Conservation (phyloP, 1,140 invertebrate species). For the Elymnias hypermnestra region DNA sequence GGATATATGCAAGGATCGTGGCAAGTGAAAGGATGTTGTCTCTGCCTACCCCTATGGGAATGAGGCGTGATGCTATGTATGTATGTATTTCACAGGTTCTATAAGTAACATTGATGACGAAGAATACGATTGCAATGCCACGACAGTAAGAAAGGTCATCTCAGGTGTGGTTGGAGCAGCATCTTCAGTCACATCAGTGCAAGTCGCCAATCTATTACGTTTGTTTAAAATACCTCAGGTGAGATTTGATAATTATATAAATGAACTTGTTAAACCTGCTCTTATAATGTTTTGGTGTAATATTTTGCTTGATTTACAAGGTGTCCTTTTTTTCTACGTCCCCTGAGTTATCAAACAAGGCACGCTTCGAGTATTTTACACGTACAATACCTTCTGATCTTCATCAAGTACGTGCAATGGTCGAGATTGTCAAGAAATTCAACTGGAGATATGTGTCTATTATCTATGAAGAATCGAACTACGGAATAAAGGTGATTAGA, state of each 20-base stretch:
- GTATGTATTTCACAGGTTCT: conserved; percentile 83
- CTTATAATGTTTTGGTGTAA: no score
- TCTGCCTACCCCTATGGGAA: no score
- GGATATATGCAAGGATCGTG: no score
- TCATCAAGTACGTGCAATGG: conserved; percentile 96
- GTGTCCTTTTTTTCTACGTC: conserved; percentile 97
- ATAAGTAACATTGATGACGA: conserved; percentile 96
- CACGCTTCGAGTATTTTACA: conserved; percentile 96
- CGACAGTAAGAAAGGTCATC: conserved; percentile 90
- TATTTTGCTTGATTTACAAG: conserved; percentile 74
- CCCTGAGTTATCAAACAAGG: conserved; percentile 95
- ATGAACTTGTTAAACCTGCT: no score
- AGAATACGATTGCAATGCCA: conserved; percentile 91
- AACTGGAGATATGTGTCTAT: conserved; percentile 97
- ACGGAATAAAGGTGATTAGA: conserved; percentile 86
- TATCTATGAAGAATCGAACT: conserved; percentile 97
- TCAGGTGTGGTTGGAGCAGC: conserved; percentile 89
- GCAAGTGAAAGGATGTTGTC: no score
- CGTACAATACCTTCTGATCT: conserved; percentile 96
- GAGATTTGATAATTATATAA: neutral
- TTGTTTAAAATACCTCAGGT: conserved; percentile 64
- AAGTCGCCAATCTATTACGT: conserved; percentile 93
- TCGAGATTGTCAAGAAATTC: conserved; percentile 94
- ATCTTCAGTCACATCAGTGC: conserved; percentile 95
- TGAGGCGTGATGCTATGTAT: no score